Base-by-base conservation (phyloP, 2,113 vertebrate genomes). In the Todiramphus chloris region DNA sequence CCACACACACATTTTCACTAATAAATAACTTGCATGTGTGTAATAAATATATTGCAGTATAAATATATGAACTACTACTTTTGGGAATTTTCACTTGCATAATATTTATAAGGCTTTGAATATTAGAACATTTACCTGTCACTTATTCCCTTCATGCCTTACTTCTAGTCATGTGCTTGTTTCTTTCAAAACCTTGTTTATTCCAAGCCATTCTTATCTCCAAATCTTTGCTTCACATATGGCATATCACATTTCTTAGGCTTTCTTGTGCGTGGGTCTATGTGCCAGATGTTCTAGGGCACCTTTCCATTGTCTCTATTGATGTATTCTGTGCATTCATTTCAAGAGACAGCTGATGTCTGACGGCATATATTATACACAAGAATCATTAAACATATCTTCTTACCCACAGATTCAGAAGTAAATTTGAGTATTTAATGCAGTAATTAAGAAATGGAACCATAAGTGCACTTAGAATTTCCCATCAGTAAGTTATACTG, bases 331-430 rank as follows among this genome's bases (percentile, higher is more conserved):
- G 8, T 58, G 41, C 27, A 72, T 79, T 87, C 35, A 68, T 84
- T 94, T 87, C 64, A 89, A 84, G 13, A 60, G 83, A 75, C 80
- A 75, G 51, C 9, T 91, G 68, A 89, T 59, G 25, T 37, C 60
- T 89, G 35, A 13, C 9, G 50, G 28, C 10, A 7, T 59, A 9
- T 55, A 51, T 66, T 74, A 55, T 67, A 60, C 27, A 5, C 23
- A 63, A 78, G 76, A 89, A 59, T 92, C 28, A 82, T 91, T 84
- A 89, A 70, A 28, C 6, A 3, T 91, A 89, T 78, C 79, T 75
- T 81, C 41, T 96, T 89, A 87, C 89, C 62, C 20, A 58, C 56
- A 89, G 73, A 78, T 78, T 90, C 35, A 90, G 72, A 91, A 91
- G 35, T 63, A 39, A 10, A 30, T 78, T 50, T 50, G 21, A 87